phyloP scores from a whole-genome alignment of 2,113 vertebrate species.

The Oncorhynchus nerka region DNA sequence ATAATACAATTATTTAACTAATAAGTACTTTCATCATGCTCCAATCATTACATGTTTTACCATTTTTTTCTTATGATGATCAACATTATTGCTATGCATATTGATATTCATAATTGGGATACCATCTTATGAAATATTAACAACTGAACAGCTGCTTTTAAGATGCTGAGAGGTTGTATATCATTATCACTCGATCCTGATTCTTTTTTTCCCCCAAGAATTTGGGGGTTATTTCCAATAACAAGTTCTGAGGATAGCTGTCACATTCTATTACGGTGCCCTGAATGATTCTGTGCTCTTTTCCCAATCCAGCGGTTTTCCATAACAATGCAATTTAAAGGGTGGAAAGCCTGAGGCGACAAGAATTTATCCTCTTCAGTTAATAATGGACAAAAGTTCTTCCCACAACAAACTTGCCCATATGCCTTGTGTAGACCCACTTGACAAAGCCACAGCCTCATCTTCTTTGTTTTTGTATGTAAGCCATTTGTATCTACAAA shows the following conservation, averaged over 20 bases:
- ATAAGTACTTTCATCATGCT: neutral
- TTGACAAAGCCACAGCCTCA: neutral
- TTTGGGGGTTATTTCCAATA: slow-evolving; percentile 68
- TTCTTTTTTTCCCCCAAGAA: slow-evolving; percentile 68
- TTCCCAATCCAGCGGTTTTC: slow-evolving; percentile 72
- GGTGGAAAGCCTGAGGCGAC: slow-evolving; percentile 67
- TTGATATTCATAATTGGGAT: neutral
- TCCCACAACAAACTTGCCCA: slow-evolving; percentile 62
- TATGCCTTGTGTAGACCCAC: slow-evolving; percentile 44
- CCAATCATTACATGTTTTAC: no score
- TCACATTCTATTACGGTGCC: slow-evolving; percentile 73
- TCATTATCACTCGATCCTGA: slow-evolving; percentile 34
- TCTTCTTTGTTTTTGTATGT: neutral
- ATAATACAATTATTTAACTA: neutral
- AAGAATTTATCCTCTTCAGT: slow-evolving; percentile 63
- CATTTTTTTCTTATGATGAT: neutral
- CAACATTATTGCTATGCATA: neutral
- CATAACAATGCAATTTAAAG: slow-evolving; percentile 67
- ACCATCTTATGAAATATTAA: no score
- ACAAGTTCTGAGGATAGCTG: slow-evolving; percentile 59
- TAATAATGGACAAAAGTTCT: slow-evolving; percentile 42
- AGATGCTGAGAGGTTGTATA: slow-evolving; percentile 33
- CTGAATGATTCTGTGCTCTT: slow-evolving; percentile 69
- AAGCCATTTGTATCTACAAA: neutral
- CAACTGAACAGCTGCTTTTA: neutral